Evolutionary conservation across 1,140 invertebrate genomes (phyloP).

Genomic region (Archegozetes longisetosus): DNA sequence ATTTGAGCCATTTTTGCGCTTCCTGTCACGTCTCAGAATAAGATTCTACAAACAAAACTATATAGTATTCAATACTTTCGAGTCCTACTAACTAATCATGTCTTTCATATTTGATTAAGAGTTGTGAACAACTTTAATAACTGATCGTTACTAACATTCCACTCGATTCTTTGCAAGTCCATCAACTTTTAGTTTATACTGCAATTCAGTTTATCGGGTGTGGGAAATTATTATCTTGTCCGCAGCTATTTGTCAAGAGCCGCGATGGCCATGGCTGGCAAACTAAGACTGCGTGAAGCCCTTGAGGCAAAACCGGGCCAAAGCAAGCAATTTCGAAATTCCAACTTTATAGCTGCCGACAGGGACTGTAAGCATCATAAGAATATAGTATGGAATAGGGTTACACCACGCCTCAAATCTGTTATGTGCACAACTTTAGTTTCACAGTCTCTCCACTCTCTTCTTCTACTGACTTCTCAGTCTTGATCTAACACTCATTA

Average conservation of each 20-base stretch:
- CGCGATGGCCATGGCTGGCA: not conserved
- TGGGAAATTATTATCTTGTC: not conserved
- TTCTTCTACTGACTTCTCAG: not conserved
- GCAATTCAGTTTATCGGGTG: not conserved
- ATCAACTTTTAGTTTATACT: not conserved
- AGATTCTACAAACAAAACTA: too few species aligned
- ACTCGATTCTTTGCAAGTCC: not conserved
- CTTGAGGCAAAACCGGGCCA: not conserved
- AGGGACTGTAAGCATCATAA: not conserved
- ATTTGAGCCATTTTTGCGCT: not conserved
- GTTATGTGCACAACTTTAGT: not conserved
- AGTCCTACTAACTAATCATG: too few species aligned
- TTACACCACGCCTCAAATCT: not conserved
- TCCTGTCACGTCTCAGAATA: too few species aligned
- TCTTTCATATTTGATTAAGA: too few species aligned
- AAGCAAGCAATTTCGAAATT: not conserved
- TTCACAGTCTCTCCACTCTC: not conserved
- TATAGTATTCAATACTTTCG: too few species aligned
- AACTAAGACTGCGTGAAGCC: not conserved
- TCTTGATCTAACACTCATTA: not conserved
- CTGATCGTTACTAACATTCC: not conserved
- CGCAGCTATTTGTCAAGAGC: not conserved
- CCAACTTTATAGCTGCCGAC: not conserved
- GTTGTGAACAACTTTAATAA: not conserved
- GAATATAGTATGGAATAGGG: not conserved